Evolutionary conservation across 2,888 invertebrate genomes (phyloP), one percentile per base, ranked within the genome.

Genomic region (Lissocephala sabroskyi): DNA sequence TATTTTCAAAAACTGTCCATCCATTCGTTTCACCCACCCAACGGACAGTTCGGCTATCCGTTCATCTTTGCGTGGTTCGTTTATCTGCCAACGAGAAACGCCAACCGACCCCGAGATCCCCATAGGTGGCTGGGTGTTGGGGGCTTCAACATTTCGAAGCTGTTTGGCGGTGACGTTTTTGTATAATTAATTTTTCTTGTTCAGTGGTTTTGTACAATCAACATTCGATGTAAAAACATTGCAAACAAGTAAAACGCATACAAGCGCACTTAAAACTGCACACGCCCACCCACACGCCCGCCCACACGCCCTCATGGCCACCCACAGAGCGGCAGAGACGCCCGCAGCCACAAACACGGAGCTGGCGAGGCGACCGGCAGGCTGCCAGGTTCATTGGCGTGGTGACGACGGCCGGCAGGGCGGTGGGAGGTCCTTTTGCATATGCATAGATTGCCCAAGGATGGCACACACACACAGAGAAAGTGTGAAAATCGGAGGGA

Each of bases 101-200:
- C n/a, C n/a, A n/a, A n/a, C n/a, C n/a, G n/a, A n/a, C n/a, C n/a
- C n/a, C n/a, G n/a, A n/a, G n/a, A n/a, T n/a, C n/a, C n/a, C n/a
- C n/a, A n/a, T n/a, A n/a, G n/a, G n/a, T n/a, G n/a, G n/a, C n/a
- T n/a, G n/a, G n/a, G 16, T 11, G 16, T 17, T 35, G 4, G 13
- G 6, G 9, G 16, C 14, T 16, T 68, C 67, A 75, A 73, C 76
- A 73, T 68, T 76, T 67, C 73, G 68, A 64, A 76, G 77, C 74
- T 76, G 68, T 70, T 70, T 70, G 68, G 77, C 68, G 77, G 77
- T 77, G 75, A 75, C 75, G 76, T 80, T 80, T 78, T 80, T 80
- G 76, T 79, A 81, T 80, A 81, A 80, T 80, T 80, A 80, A 81
- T 81, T 80, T 80, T 81, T 80, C 80, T 81, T 81, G 82, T 80